Evolutionary conservation across 2,888 invertebrate genomes (phyloP).

Genomic region (Drosophila borborema): DNA sequence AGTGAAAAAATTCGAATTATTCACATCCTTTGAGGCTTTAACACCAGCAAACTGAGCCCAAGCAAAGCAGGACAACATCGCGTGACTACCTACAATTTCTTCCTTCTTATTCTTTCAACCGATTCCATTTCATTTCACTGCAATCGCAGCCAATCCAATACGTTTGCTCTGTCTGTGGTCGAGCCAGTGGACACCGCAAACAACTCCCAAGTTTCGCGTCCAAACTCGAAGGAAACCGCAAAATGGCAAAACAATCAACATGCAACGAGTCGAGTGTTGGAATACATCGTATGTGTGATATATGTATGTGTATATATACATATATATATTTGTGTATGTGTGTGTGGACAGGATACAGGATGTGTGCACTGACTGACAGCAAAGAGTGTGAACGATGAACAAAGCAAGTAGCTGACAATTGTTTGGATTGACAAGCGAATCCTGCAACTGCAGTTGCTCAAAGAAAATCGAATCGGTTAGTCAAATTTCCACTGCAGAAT

Average conservation of each 20-base stretch:
- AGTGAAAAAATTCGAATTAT: conserved; percentile 17
- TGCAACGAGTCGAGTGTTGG: conserved; percentile 59
- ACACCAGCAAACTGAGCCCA: conserved; percentile 8
- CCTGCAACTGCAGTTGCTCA: conserved; percentile 28
- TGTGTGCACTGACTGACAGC: conserved; percentile 19
- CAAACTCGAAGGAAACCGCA: conserved; percentile 58
- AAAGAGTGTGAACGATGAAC: conserved; percentile 6
- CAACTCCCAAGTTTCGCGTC: conserved; percentile 26
- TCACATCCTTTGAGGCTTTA: conserved; percentile 38
- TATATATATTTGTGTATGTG: not conserved
- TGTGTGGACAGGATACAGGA: conserved; percentile 21
- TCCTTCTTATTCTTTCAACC: not conserved
- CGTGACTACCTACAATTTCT: conserved; percentile 19
- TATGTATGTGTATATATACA: not conserved
- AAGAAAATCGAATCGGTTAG: conserved; percentile 20
- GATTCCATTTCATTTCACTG: not conserved
- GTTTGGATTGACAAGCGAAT: conserved; percentile 46
- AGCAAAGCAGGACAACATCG: conserved; percentile 14
- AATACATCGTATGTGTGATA: not conserved
- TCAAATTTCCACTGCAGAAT: conserved; percentile 32
- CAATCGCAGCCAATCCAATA: conserved; percentile 9
- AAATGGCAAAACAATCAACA: conserved; percentile 79
- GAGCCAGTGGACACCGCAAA: conserved; percentile 42
- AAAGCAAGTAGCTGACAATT: conserved; percentile 37
- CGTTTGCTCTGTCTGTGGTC: conserved; percentile 22